Conservation (phyloP, 2,797 vertebrate species). For the Ibycter americanus region DNA sequence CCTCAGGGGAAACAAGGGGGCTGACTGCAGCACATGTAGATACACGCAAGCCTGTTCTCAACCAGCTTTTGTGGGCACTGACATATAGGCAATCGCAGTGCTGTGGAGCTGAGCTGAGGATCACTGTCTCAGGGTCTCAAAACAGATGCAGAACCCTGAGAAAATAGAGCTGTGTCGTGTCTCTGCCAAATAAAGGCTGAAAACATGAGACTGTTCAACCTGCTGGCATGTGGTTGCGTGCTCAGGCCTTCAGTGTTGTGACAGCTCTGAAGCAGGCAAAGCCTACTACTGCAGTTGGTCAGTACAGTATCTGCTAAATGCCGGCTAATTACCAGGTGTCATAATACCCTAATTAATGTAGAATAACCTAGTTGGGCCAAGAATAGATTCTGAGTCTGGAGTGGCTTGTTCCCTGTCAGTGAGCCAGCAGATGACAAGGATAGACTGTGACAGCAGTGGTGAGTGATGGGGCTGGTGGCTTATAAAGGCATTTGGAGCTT, state of each 20-base stretch:
- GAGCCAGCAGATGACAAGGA: not conserved
- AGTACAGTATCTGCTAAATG: not conserved
- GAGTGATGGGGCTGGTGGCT: not conserved
- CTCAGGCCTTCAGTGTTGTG: not conserved
- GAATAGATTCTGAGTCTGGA: not conserved
- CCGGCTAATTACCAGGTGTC: not conserved
- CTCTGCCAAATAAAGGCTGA: not conserved
- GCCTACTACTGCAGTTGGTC: not conserved
- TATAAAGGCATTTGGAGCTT: not conserved
- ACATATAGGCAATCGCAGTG: not conserved
- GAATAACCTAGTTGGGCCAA: not conserved
- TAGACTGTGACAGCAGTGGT: not conserved
- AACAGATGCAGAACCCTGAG: not conserved
- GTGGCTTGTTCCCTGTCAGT: not conserved
- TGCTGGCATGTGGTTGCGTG: not conserved
- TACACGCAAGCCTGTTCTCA: not conserved
- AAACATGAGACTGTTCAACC: not conserved
- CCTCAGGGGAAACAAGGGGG: not conserved
- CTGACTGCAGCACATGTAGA: fast-evolving
- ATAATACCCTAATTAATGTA: not conserved
- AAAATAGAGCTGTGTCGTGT: not conserved
- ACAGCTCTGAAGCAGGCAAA: not conserved
- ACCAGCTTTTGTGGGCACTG: not conserved
- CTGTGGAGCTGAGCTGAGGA: not conserved
- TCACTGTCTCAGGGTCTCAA: fast-evolving